Evolutionary conservation across 1,140 invertebrate genomes (phyloP).

Genomic region (Protaetia brevitarsis): DNA sequence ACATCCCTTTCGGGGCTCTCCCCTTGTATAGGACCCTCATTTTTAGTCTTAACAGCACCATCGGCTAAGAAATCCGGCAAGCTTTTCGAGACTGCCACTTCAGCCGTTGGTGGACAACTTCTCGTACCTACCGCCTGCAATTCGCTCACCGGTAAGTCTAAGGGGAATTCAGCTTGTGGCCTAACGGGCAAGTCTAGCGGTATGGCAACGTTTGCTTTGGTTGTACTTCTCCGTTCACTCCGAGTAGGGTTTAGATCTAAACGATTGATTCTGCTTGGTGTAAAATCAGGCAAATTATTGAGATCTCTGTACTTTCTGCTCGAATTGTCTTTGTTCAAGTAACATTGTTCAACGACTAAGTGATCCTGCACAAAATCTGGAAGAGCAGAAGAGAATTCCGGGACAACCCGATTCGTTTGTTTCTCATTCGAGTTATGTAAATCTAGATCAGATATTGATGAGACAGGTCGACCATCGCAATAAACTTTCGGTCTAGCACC

Average conservation of each 20-base stretch:
- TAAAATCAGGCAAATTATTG: conserved; percentile 60
- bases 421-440: conserved; percentile 31
- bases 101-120: conserved; percentile 35
- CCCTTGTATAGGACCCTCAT: conserved; percentile 48
- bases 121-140: conserved; percentile 31
- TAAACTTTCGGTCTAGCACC: conserved; percentile 60
- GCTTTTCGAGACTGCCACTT: conserved; percentile 57
- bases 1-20: conserved; percentile 49
- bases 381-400: conserved; percentile 50
- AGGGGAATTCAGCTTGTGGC: conserved; percentile 45
- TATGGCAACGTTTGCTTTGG: conserved; percentile 34
- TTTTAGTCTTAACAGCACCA: conserved; percentile 58
- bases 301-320: conserved; percentile 44
- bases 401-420: conserved; percentile 35
- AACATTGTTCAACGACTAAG: conserved; percentile 60
- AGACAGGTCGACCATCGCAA: conserved; percentile 40
- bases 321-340: conserved; percentile 50
- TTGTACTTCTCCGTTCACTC: conserved; percentile 47
- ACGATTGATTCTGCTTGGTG: conserved; percentile 47
- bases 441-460: conserved; percentile 35
- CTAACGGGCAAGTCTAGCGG: conserved; percentile 41
- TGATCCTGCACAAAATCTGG: conserved; percentile 69
- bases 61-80: conserved; percentile 72
- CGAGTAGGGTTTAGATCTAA: conserved; percentile 33
- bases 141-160: conserved; percentile 48